phyloP scores from a whole-genome alignment of 2,797 vertebrate genomes.

The Atherinosoma microstoma region DNA sequence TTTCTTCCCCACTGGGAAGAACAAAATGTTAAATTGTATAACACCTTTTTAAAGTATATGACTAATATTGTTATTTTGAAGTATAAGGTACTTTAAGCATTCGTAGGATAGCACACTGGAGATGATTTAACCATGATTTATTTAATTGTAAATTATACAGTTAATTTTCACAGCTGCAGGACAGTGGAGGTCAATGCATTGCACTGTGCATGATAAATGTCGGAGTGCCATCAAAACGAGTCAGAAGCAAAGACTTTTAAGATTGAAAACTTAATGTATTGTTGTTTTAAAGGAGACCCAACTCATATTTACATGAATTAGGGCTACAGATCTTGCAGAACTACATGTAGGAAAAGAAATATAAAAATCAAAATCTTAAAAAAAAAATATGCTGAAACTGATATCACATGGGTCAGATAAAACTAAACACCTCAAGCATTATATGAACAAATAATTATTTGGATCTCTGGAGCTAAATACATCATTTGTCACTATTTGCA shows the following conservation, averaged over 20 bases:
- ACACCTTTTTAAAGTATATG: slow-evolving; percentile 29
- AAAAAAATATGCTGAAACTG: background rate
- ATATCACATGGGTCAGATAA: background rate
- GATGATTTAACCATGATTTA: background rate
- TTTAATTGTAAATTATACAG: too few relatives aligned
- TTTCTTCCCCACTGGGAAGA: slow-evolving; percentile 41
- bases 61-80: background rate
- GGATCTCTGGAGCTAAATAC: background rate
- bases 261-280: background rate
- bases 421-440: background rate
- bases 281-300: background rate
- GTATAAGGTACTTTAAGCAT: background rate
- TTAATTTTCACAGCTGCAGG: too few relatives aligned
- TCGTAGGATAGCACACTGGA: background rate
- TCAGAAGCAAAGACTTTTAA: too few relatives aligned
- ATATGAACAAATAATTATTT: background rate
- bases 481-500: background rate
- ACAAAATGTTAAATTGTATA: slow-evolving; percentile 33
- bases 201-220: too few relatives aligned
- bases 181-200: too few relatives aligned
- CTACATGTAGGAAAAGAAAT: background rate
- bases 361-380: background rate
- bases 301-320: background rate
- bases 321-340: background rate
- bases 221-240: too few relatives aligned